phyloP scores from a whole-genome alignment of 2,113 vertebrate genomes.

The Plecotus auritus region DNA sequence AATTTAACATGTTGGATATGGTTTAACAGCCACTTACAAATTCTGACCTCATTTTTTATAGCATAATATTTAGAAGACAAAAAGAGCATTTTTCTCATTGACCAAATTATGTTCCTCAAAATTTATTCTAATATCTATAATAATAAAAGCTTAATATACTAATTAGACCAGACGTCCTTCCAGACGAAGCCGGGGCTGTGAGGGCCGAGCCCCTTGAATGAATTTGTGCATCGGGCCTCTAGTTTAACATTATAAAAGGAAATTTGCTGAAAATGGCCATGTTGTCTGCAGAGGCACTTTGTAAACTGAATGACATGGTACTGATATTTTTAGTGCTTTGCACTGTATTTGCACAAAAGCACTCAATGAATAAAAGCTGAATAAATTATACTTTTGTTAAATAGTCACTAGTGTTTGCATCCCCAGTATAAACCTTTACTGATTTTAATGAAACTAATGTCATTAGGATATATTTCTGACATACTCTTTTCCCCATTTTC shows the following conservation, averaged over 20 bases:
- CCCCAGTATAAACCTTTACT: background rate
- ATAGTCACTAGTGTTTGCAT: background rate
- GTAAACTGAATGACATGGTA: background rate
- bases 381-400: background rate
- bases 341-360: background rate
- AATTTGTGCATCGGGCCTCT: too few species aligned
- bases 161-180: too few species aligned
- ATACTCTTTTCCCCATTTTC: background rate
- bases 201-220: too few species aligned
- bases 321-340: background rate
- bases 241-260: background rate
- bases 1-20: background rate
- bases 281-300: background rate
- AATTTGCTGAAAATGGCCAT: background rate
- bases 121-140: background rate
- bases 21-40: background rate
- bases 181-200: too few species aligned
- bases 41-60: background rate
- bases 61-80: background rate
- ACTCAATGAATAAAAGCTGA: background rate
- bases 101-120: background rate
- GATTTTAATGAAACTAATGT: background rate
- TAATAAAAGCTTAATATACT: too few species aligned
- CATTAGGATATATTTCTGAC: background rate
- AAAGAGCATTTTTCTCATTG: background rate